Base-by-base conservation (phyloP, 2,797 vertebrate genomes). In the Pempheris klunzingeri region DNA sequence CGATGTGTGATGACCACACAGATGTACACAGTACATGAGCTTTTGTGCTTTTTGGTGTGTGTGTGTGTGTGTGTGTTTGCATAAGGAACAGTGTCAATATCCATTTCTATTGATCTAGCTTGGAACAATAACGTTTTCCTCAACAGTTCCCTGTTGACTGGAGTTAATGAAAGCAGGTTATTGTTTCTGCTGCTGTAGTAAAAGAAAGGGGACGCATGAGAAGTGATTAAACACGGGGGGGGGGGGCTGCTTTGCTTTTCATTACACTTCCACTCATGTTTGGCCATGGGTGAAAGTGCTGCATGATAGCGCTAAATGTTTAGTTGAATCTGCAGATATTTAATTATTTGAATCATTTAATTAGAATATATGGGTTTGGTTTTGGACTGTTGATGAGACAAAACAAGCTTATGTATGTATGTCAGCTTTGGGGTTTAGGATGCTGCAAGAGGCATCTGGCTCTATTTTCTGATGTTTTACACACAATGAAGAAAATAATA, bases 21-120 rank as follows among this genome's bases (percentile, higher is more conserved):
- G 59, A 69, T 73, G 7, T 28, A 39, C 57, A 69, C 62, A 43
- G 34, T 41, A 68, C 26, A 68, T 26, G 50, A 22, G 78, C 55
- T 39, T 39, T 55, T 36, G 30, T 67, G 69, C 36, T 20, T 64
- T 9, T 12, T 13, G 54, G 11, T 20, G 7, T 41, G 54, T 18
- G 20, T 55, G 20, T 38, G 26, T 58, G 26, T 10, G 53, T 4
- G 18, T 5, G 28, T 80, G 73, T 84, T 72, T 88, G 71, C 79
- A 43, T 28, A 67, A 1, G 54, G 57, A 55, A 43, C 70, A 61
- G 44, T 59, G 82, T 74, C 79, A 76, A 60, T 79, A 75, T 10
- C 38, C 55, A 34, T 86, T 77, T 20, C 17, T 39, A 59, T 62
- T 67, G 74, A 86, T 80, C 34, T 2, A 54, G 20, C n/a, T n/a